These are phyloP conservation scores for Hipparchia semele DNA, from an alignment of 2,888 invertebrate species.

Conservation along the genomic window DNA sequence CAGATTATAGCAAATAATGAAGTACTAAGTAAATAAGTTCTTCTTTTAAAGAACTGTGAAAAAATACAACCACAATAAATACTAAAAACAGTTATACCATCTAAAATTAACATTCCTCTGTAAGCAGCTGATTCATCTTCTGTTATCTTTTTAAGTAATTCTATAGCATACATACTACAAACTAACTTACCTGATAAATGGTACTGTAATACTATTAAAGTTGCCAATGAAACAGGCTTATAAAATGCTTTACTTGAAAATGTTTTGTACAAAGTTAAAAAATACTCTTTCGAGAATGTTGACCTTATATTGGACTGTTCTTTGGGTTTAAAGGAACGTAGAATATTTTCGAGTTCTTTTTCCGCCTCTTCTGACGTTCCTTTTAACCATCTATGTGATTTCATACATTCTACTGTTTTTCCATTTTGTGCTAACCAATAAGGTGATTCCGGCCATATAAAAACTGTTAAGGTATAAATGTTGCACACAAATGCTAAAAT, in stretches of 20 bases:
- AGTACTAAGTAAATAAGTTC: constrained; percentile 38
- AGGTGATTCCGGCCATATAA: constrained; percentile 51
- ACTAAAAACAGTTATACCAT: constrained; percentile 51
- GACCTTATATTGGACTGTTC: background rate
- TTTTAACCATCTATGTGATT: constrained; percentile 22
- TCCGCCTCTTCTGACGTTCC: constrained; percentile 12
- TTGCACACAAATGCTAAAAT: constrained; percentile 20
- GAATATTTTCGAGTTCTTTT: constrained; percentile 13
- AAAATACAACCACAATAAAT: constrained; percentile 58
- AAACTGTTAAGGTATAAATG: constrained; percentile 12
- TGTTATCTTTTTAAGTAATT: constrained; percentile 46
- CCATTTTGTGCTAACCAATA: constrained; percentile 44
- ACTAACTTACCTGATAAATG: constrained; percentile 47
- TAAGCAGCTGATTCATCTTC: constrained; percentile 45
- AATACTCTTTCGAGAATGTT: constrained; percentile 4
- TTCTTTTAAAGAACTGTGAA: constrained; percentile 53
- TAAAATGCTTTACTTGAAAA: constrained; percentile 46
- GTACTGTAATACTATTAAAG: constrained; percentile 43
- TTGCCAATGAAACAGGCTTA: constrained; percentile 48
- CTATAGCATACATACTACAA: constrained; percentile 44
- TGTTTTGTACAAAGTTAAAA: background rate
- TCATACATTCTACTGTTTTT: constrained; percentile 14
- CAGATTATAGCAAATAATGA: constrained; percentile 32
- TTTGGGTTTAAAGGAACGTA: constrained; percentile 5
- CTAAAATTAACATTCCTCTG: constrained; percentile 49